Evolutionary conservation across 2,113 vertebrate genomes (phyloP), one percentile per base, ranked within the genome.

Genomic region (Hyperopisus bebe): DNA sequence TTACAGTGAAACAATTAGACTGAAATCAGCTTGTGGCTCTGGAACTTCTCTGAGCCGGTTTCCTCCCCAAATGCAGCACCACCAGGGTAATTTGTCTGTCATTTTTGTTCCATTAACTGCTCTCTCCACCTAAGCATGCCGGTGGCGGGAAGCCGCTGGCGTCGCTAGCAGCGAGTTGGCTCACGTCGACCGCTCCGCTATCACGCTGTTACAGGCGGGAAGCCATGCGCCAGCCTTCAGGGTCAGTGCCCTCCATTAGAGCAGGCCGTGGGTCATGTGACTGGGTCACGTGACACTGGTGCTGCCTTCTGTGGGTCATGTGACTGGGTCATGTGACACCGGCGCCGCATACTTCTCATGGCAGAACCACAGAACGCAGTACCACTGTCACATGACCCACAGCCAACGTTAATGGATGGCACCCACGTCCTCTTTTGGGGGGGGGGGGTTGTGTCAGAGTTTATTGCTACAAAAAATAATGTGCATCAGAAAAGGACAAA

Each of bases 61-160:
- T 48, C 51, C 31, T 51, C 55, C 89, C 66, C 50, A 77, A 88
- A 86, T 58, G 31, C 80, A 55, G 84, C 80, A 89, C 80, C 82
- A 88, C 48, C 62, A 42, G 88, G 48, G 42, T 77, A 87, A 89
- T 89, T 87, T 82, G 48, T 90, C 47, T 48, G 83, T 50, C 83
- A 50, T 89, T 88, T 70, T 83, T 55, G 90, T 90, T 46, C 66
- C 87, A 89, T 91, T 90, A 70, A 88, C 89, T 15, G 80, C 48
- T 90, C 48, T 51, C 46, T 84, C 42, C 51, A 82, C 42, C 50
- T 89, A 44, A 83, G 47, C 88, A 50, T n/a, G 50, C 51, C 42
- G 88, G 47, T 83, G 77, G n/a, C 44, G 24, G 83, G 10, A 86
- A 47, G 44, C 31, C 74, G 74, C 35, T 42, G 35, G 35, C 74